Percentiles rank a stretch among this genome's conserved stretches.
Evolutionary conservation across 2,113 vertebrate species (phyloP).

Genomic region (Heterochromis multidens): DNA sequence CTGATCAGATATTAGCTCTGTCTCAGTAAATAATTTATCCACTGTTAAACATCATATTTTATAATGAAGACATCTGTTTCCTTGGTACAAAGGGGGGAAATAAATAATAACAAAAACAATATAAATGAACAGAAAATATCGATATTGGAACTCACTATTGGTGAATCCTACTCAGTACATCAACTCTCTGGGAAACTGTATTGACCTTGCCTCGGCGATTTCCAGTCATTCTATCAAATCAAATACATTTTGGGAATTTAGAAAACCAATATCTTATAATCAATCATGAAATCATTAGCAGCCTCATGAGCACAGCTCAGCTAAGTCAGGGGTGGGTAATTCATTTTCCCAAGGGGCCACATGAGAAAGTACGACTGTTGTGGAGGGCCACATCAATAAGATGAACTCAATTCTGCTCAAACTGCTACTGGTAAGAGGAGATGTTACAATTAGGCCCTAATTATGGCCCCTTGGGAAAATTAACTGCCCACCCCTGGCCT

Average conservation of each 20-base stretch:
- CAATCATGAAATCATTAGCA: neutral
- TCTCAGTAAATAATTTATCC: neutral
- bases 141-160: neutral
- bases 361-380: neutral
- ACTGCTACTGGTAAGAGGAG: neutral
- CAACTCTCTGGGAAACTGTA: neutral
- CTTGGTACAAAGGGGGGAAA: neutral
- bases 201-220: neutral
- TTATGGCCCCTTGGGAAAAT: neutral
- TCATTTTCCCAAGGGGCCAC: neutral
- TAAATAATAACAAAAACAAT: neutral
- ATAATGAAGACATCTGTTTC: neutral
- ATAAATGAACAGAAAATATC: neutral
- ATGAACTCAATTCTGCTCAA: neutral
- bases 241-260: neutral
- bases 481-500: neutral
- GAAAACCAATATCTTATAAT: neutral
- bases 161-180: neutral
- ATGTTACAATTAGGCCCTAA: neutral
- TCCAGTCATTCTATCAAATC: neutral
- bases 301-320: fast-evolving
- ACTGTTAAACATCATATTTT: neutral
- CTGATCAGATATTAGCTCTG: neutral
- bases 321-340: neutral
- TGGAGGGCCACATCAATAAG: neutral